Conservation (phyloP, 2,113 vertebrate species). For the Zosterops pallidus region DNA sequence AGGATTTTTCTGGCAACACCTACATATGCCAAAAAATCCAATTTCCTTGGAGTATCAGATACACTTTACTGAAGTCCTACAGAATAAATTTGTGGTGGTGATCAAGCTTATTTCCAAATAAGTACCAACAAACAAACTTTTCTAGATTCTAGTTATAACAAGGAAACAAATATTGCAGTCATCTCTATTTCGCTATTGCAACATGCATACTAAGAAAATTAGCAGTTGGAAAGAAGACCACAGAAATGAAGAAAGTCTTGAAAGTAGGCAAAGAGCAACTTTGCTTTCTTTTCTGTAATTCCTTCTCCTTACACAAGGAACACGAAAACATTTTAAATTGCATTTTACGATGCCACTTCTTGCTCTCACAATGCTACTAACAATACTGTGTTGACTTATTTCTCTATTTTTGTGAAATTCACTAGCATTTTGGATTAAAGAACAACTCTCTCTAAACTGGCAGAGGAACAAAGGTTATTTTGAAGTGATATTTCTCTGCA, state of each 20-base stretch:
- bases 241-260: neutral
- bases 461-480: neutral
- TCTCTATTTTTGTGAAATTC: neutral
- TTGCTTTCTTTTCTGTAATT: neutral
- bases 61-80: neutral
- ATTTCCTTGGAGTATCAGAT: neutral
- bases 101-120: neutral
- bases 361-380: neutral
- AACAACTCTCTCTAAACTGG: neutral
- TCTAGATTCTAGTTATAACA: neutral
- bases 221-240: neutral
- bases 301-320: neutral
- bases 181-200: neutral
- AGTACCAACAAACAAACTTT: neutral
- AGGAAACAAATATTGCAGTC: neutral
- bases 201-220: neutral
- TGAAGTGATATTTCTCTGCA: neutral
- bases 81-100: neutral
- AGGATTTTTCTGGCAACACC: neutral
- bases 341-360: neutral
- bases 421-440: neutral
- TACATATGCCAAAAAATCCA: neutral
- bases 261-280: neutral
- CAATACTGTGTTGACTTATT: neutral
- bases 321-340: neutral